Evolutionary conservation across 2,888 invertebrate genomes (phyloP), one percentile per base, ranked within the genome.

Genomic region (Chaitophorus viminalis): DNA sequence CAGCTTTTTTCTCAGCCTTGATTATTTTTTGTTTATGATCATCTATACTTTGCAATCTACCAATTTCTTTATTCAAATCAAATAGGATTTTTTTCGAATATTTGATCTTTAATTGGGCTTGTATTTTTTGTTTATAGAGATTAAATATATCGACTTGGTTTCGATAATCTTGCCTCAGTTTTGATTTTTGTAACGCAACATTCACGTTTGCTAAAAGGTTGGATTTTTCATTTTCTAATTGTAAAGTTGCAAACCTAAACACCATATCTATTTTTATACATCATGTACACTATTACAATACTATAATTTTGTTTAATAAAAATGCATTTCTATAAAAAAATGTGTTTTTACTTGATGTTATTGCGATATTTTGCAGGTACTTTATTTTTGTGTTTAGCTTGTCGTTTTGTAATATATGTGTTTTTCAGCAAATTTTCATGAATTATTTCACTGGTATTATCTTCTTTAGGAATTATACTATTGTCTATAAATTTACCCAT

Each of bases 371-470:
- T 79, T n/a, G 17, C 3, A 25, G 79, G 79, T 18, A 79, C 36
- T 17, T 9, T 25, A 36, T 65, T 65, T 65, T 36, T 79, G 3
- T 6, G 79, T 39, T 39, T n/a, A 17, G 18, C 79, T n/a, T 79
- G 36, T 39, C 79, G 60, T 39, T 79, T 79, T 4, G 36, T 17
- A 36, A 79, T n/a, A 29, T 65, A 79, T 8, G 79, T 65, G 29
- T 65, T n/a, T n/a, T 65, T 60, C 36, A 79, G 65, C 36, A 79
- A 79, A 18, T 65, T 79, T 4, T 31, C 65, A 39, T 39, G n/a
- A 18, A 79, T 39, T 79, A 79, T 65, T 65, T 79, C 79, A 39
- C 79, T 65, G 18, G 79, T 65, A 17, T 79, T 60, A 18, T 79
- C 79, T 79, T 29, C 65, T 79, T 79, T 79, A 9, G 65, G 39